Evolutionary conservation across 2,113 vertebrate species (phyloP), one percentile per base, ranked within the genome.

Genomic region (Archocentrus centrarchus): DNA sequence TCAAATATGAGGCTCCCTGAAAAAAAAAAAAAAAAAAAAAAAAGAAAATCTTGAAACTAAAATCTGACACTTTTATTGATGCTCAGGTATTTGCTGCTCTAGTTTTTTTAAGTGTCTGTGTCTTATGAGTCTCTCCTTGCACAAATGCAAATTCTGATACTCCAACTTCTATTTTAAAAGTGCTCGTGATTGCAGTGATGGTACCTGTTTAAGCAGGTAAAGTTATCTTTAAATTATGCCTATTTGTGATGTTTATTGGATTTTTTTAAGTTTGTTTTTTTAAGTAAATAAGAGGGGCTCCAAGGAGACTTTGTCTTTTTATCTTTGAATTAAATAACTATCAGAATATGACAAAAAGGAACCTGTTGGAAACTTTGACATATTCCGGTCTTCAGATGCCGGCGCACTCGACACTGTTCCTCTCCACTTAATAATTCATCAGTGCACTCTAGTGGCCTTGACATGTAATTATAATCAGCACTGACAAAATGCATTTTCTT

Each of bases 391-490:
- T 53, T 53, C 17, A 1, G 6, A 18, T 68, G 14, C 39, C 27
- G 14, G 27, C 37, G 14, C 64, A 27, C 15, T 17, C 64, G 27
- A 15, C 18, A 39, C 13, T 37, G 55, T 20, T n/a, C 11, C 30
- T 30, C 30, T 77, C 6, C 7, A 1, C 27, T 57, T 50, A 75
- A 59, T 73, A 50, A 53, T 63, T 78, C 30, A 77, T 39, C 37
- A 68, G 70, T 63, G 87, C 85, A 35, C 84, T 70, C 86, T 58
- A 11, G 59, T 85, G 80, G 81, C 37, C 27, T 81, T 2, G n/a
- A 32, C 2, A 1, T 73, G 41, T 62, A 62, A 83, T 64, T 85
- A 27, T 76, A 68, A 79, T 78, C 60, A 79, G 55, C 32, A 17
- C 4, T n/a, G 15, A 57, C 44, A 41, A 53, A 73, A 14, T 8